Evolutionary conservation across 92 coral and sea anemone genomes (phyloP).

Genomic region (Umimayanthus kanabou): DNA sequence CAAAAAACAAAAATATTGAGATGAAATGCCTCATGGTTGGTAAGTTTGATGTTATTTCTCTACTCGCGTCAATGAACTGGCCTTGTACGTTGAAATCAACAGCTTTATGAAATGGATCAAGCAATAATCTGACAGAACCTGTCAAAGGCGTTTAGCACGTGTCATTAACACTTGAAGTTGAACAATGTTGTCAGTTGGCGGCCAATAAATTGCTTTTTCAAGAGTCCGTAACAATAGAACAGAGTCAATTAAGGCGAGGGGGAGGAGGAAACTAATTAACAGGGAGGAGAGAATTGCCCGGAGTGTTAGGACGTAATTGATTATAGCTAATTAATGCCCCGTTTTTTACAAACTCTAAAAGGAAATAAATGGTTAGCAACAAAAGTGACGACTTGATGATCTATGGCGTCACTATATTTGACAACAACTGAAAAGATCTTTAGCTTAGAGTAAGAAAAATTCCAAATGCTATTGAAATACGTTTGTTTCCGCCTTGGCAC

Average conservation of each 20-base stretch:
- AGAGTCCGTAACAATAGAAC: conserved; percentile 54
- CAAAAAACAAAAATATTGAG: conserved; percentile 47
- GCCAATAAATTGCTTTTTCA: conserved; percentile 59
- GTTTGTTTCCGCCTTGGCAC: neutral
- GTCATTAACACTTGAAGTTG: conserved; percentile 61
- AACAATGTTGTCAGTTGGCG: conserved; percentile 52
- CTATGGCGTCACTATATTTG: conserved; percentile 32
- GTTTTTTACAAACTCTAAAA: conserved; percentile 46
- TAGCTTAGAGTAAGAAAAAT: neutral
- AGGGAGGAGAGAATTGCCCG: conserved; percentile 91
- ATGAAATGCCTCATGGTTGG: conserved; percentile 59
- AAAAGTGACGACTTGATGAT: conserved; percentile 41
- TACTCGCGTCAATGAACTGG: conserved; percentile 33
- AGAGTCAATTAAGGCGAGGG: conserved; percentile 52
- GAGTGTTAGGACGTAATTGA: conserved; percentile 71
- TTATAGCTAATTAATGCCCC: conserved; percentile 64
- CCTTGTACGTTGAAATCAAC: conserved; percentile 21
- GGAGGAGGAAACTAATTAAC: conserved; percentile 92
- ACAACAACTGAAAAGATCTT: conserved; percentile 24
- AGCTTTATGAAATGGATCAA: conserved; percentile 32
- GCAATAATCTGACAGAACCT: conserved; percentile 27
- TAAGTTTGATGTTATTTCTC: conserved; percentile 11
- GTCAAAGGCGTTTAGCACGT: conserved; percentile 71
- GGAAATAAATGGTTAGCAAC: conserved; percentile 39
- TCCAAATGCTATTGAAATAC: conserved; percentile 1